Evolutionary conservation across 2,113 vertebrate genomes (phyloP).

Genomic region (Bostrychus sinensis): DNA sequence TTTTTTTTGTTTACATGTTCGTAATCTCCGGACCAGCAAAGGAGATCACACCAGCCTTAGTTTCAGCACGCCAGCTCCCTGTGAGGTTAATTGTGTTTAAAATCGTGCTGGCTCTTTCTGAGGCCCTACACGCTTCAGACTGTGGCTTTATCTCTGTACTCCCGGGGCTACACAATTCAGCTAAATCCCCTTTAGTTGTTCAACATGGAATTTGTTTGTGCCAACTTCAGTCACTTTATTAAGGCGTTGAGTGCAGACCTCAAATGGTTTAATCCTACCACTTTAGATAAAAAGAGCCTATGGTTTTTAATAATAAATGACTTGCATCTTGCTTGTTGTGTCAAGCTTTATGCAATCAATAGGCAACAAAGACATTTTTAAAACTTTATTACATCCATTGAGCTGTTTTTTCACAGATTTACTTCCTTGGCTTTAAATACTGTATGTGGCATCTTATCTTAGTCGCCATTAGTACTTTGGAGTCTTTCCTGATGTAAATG

Average conservation of each 20-base stretch:
- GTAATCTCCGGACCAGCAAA: conserved; percentile 43
- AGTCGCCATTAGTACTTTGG: conserved; percentile 2
- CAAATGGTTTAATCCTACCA: conserved; percentile 7
- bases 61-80: conserved; percentile 44
- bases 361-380: neutral
- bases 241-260: neutral
- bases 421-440: neutral
- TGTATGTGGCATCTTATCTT: conserved; percentile 1
- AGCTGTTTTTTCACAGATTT: neutral
- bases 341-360: too few relatives aligned
- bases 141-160: conserved; percentile 36
- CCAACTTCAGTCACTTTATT: conserved; percentile 25
- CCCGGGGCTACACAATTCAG: conserved; percentile 18
- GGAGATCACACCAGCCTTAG: conserved; percentile 41
- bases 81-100: conserved; percentile 62
- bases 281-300: neutral
- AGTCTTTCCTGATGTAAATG: neutral
- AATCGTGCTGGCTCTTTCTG: conserved; percentile 38
- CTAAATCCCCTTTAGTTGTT: conserved; percentile 35
- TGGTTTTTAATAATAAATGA: conserved; percentile 8
- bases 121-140: conserved; percentile 30
- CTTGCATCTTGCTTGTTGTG: neutral
- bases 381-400: neutral
- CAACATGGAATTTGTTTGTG: conserved; percentile 28
- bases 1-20: conserved; percentile 37